Base-by-base conservation (phyloP, 2,888 invertebrate genomes). In the Eristalis arbustorum region DNA sequence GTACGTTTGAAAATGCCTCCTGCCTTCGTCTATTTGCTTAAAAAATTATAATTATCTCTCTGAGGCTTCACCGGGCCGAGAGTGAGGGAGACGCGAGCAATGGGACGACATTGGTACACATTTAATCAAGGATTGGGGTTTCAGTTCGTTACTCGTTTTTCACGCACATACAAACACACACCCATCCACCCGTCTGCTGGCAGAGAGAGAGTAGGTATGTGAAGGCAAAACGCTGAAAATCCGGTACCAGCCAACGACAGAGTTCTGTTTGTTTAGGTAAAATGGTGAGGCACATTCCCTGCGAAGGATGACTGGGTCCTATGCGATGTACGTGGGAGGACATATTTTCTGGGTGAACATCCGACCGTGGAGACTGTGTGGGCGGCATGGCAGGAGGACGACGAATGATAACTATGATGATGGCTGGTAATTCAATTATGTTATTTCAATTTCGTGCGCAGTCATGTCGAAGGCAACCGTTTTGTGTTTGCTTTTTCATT, bases 81-180 rank as follows among this genome's bases (percentile, higher is more conserved):
- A 61, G 23, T 28, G n/a, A 14, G 62, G 42, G 28, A 23, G 5
- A 56, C 8, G 5, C 11, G 13, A 59, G 31, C 18, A 28, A 28
- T 57, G 13, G 10, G 66, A 34, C 72, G 66, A 34, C 72, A 68
- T 78, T 61, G 40, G 87, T 79, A 87, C 78, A 83, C 87, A 87
- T 83, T 87, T 87, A 87, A 87, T 87, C 87, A 87, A 83, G 82
- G 82, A 83, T 79, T 87, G 78, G 79, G 83, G 75, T 87, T 83
- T 87, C 75, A 72, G 83, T 87, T 87, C 79, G 78, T 87, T 87
- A 82, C 74, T 71, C 49, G 73, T 71, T 57, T 49, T 68, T 18
- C 67, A 22, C 31, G 8, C 25, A 57, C 18, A 66, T n/a, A 67
- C 5, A 63, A 37, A 63, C 63, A 78, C 63, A 64, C 74, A 68